phyloP scores from a whole-genome alignment of 64 coral and sea anemone species.

The Trachythela sp. region DNA sequence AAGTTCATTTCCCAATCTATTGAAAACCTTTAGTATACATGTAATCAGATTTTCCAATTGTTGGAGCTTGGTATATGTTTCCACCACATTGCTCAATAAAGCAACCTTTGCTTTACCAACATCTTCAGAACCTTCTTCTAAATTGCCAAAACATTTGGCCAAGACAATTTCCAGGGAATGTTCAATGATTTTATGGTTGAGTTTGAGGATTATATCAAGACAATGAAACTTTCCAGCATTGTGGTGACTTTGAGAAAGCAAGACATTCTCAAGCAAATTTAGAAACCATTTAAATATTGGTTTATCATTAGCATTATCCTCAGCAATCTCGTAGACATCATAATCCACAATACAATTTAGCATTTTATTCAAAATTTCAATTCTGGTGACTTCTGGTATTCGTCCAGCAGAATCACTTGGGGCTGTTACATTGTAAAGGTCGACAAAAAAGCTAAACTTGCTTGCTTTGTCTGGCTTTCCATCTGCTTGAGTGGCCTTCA shows the following conservation, averaged over 20 bases:
- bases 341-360: not conserved
- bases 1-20: not conserved
- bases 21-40: not conserved
- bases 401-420: not conserved
- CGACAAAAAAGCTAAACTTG: not conserved
- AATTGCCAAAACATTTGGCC: not conserved
- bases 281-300: not conserved
- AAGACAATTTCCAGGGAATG: not conserved
- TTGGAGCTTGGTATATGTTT: slow-evolving; percentile 20
- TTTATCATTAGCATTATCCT: not conserved
- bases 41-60: not conserved
- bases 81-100: not conserved
- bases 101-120: not conserved
- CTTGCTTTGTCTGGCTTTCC: not conserved
- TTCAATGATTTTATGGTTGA: slow-evolving; percentile 13
- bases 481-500: not conserved
- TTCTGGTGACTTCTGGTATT: not conserved
- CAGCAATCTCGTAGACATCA: not conserved
- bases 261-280: not conserved
- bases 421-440: not conserved
- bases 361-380: not conserved
- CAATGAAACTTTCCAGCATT: not conserved
- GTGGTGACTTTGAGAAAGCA: not conserved
- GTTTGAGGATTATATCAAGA: not conserved
- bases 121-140: not conserved